These are phyloP conservation scores for Clytia hemisphaerica DNA, from an alignment of 30 jellyfish, hydroid and myxozoan species.

Conservation along the genomic window DNA sequence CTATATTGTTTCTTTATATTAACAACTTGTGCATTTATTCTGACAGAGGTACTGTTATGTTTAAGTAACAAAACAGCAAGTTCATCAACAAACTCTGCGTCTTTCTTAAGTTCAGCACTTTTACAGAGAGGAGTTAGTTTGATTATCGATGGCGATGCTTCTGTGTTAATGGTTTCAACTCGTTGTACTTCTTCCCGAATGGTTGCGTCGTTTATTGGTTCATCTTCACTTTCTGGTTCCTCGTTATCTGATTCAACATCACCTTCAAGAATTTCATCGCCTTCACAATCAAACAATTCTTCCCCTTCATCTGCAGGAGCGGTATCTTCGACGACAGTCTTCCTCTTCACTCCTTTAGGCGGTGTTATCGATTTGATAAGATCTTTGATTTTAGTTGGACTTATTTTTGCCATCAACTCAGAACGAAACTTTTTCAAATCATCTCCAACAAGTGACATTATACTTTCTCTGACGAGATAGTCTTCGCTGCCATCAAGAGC, in stretches of 20 bases:
- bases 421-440: slow-evolving; percentile 16
- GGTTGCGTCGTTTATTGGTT: slow-evolving; percentile 4
- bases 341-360: slow-evolving; percentile 13
- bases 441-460: slow-evolving; percentile 15
- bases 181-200: not conserved
- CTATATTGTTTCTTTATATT: not conserved
- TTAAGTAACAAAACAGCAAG: not conserved
- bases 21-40: not conserved
- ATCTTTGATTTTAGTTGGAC: slow-evolving; percentile 16
- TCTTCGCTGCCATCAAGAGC: slow-evolving; percentile 24
- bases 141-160: slow-evolving; percentile 1
- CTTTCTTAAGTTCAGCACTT: not conserved
- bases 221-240: slow-evolving; percentile 4
- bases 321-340: not conserved
- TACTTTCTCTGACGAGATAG: not conserved
- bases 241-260: not conserved
- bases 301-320: slow-evolving; percentile 23
- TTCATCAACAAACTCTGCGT: not conserved
- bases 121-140: slow-evolving; percentile 1
- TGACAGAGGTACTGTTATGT: not conserved
- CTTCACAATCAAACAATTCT: slow-evolving; percentile 10
- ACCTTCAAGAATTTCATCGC: not conserved
- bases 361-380: slow-evolving; percentile 1
- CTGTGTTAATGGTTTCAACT: slow-evolving; percentile 1
- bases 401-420: slow-evolving; percentile 12